These are phyloP conservation scores for Steinernema carpocapsae DNA, from an alignment of 2,888 invertebrate genomes.

Conservation along the genomic window DNA sequence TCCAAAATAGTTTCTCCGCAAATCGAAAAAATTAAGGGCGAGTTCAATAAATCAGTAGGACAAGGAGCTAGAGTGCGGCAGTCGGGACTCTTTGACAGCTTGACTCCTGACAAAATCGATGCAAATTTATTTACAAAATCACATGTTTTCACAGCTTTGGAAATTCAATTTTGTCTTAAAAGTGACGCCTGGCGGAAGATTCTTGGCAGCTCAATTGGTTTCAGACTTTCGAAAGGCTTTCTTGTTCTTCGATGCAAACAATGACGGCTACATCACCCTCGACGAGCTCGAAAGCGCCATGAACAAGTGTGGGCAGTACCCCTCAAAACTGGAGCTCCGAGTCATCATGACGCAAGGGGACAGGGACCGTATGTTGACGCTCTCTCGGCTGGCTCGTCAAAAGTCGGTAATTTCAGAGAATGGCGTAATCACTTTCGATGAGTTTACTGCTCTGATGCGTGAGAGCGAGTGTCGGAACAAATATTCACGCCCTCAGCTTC, in stretches of 20 bases:
- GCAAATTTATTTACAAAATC: slow-evolving; percentile 1
- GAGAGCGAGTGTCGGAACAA: slow-evolving; percentile 48
- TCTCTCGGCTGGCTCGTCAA: neutral
- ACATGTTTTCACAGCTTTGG: neutral
- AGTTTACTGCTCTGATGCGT: slow-evolving; percentile 63
- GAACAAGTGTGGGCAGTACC: slow-evolving; percentile 65
- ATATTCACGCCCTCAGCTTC: slow-evolving; percentile 57
- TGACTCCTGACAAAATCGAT: slow-evolving; percentile 11
- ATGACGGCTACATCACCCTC: slow-evolving; percentile 64
- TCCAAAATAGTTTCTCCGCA: too few relatives aligned
- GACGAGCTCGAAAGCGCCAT: slow-evolving; percentile 64
- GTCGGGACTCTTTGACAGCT: neutral
- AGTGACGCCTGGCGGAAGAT: slow-evolving; percentile 1
- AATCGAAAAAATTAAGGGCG: too few relatives aligned
- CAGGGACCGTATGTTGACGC: slow-evolving; percentile 58
- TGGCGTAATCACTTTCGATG: slow-evolving; percentile 67
- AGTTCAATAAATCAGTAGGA: too few relatives aligned
- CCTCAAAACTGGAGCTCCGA: slow-evolving; percentile 62
- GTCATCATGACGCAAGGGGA: slow-evolving; percentile 67
- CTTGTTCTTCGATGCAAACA: slow-evolving; percentile 65
- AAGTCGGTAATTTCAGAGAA: slow-evolving; percentile 55
- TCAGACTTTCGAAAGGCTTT: slow-evolving; percentile 64
- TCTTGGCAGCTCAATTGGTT: slow-evolving; percentile 33
- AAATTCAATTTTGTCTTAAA: slow-evolving; percentile 17
- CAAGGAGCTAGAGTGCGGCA: too few relatives aligned